Evolutionary conservation across 2,113 vertebrate genomes (phyloP), one percentile per base, ranked within the genome.

Genomic region (Apteryx owenii): DNA sequence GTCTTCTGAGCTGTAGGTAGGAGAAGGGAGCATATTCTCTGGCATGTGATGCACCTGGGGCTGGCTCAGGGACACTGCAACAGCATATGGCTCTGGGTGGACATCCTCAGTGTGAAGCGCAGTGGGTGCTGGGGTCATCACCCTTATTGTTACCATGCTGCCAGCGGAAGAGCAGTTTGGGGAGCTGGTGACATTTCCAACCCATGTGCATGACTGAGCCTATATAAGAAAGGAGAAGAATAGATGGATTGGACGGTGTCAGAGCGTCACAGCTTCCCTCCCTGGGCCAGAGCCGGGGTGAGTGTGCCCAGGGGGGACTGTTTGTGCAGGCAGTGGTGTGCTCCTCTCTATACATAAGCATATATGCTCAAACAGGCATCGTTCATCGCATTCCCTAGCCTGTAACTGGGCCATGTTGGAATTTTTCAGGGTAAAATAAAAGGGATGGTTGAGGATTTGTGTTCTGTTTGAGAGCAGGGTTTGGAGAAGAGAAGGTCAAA

Each of bases 401-500:
- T 72, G 31, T 71, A 42, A 72, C 46, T 72, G 73, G 85, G 38
- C 31, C n/a, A 16, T 3, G 9, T 33, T 68, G 75, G 70, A 85
- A 61, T 88, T 91, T 58, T 16, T 3, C 44, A 46, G 36, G 71
- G 88, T 3, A 88, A 77, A 94, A 66, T 4, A 5, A 82, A 82
- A 66, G 51, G 66, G 36, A 31, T 72, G 33, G 80, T 70, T 81
- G 85, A 92, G 77, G 81, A 83, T 94, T 97, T 97, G 75, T 92
- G 93, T 79, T 93, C 76, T 85, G 46, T 94, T 96, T 95, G 88
- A 1, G 0, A 89, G 87, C 42, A 7, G 85, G 85, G 48, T 94
- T 76, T 91, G 82, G 88, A 92, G 94, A 81, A 97, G 81, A 97
- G 86, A 93, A 89, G 93, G 95, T 94, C 96, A 97, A 91, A 96